Evolutionary conservation across 2,888 invertebrate species (phyloP).

Genomic region (Drosophila multiciliata): DNA sequence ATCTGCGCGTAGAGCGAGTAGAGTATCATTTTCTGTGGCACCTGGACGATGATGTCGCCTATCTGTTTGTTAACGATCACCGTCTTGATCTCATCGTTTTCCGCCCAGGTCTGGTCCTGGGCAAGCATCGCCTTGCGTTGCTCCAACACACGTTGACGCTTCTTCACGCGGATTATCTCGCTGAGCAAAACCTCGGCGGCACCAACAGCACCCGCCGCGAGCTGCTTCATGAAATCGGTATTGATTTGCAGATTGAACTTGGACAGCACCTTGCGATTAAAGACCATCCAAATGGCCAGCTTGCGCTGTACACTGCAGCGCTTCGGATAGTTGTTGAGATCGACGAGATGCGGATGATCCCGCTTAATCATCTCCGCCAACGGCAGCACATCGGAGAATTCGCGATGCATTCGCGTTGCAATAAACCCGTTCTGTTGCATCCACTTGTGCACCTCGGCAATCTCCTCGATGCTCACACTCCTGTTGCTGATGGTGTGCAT

Average conservation of each 20-base stretch:
- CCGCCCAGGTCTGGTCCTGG: conserved; percentile 76
- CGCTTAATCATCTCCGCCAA: conserved; percentile 90
- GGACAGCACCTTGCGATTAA: conserved; percentile 90
- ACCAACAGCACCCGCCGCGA: conserved; percentile 88
- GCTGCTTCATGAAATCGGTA: conserved; percentile 86
- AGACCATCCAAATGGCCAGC: conserved; percentile 91
- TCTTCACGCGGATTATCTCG: conserved; percentile 69
- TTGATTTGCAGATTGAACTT: conserved; percentile 85
- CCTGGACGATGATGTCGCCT: conserved; percentile 83
- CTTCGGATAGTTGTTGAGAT: conserved; percentile 91
- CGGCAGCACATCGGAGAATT: conserved; percentile 90
- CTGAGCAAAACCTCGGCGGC: conserved; percentile 88
- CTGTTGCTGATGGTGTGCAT: conserved; percentile 61
- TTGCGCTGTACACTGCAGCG: conserved; percentile 89
- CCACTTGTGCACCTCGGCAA: conserved; percentile 63
- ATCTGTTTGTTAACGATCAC: conserved; percentile 81
- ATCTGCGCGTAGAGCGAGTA: conserved; percentile 82
- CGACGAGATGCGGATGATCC: conserved; percentile 90
- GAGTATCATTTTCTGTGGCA: conserved; percentile 84
- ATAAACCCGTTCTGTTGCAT: conserved; percentile 55
- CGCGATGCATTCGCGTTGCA: conserved; percentile 87
- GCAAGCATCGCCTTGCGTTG: conserved; percentile 55
- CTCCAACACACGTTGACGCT: conserved; percentile 52
- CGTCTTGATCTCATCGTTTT: conserved; percentile 82
- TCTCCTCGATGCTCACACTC: conserved; percentile 49